A percentile compares a stretch with the other conserved stretches of the same genome.
Evolutionary conservation across 2,113 vertebrate species (phyloP).

Genomic region (Empidonax traillii): DNA sequence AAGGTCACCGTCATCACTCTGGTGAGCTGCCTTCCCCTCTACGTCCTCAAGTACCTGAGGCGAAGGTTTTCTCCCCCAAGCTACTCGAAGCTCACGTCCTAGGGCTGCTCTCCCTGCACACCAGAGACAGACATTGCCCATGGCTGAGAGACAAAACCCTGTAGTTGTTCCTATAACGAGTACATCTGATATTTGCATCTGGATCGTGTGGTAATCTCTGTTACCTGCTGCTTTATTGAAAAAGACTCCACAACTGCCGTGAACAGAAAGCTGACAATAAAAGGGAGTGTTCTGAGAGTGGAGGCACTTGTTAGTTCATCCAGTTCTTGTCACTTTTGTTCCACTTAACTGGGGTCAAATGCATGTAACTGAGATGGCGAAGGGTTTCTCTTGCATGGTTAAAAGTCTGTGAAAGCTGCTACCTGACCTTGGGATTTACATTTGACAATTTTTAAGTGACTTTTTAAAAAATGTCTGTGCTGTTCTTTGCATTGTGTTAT

Average conservation of each 20-base stretch:
- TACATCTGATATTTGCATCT: neutral
- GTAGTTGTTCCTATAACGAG: neutral
- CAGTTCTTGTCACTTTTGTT: neutral
- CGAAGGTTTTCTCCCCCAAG: conserved; percentile 94
- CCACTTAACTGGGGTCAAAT: neutral
- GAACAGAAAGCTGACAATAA: fast-evolving
- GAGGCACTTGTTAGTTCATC: neutral
- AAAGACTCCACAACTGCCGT: neutral
- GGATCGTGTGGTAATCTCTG: conserved; percentile 23
- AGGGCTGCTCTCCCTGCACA: conserved; percentile 41
- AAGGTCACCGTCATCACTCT: conserved; percentile 96
- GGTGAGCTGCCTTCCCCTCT: conserved; percentile 96
- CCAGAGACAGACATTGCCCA: neutral
- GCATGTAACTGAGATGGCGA: neutral
- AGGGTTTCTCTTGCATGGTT: neutral
- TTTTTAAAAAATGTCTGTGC: neutral
- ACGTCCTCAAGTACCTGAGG: conserved; percentile 96
- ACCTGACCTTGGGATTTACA: conserved; percentile 48
- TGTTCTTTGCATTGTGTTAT: neutral
- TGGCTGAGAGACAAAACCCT: conserved; percentile 15
- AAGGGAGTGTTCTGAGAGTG: neutral
- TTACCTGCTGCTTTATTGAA: conserved; percentile 9
- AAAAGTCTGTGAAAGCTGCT: conserved; percentile 51
- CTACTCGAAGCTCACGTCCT: conserved; percentile 96
- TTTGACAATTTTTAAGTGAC: conserved; percentile 4